Conservation (phyloP, 1,140 invertebrate genomes). For the Saxidomus purpurata region DNA sequence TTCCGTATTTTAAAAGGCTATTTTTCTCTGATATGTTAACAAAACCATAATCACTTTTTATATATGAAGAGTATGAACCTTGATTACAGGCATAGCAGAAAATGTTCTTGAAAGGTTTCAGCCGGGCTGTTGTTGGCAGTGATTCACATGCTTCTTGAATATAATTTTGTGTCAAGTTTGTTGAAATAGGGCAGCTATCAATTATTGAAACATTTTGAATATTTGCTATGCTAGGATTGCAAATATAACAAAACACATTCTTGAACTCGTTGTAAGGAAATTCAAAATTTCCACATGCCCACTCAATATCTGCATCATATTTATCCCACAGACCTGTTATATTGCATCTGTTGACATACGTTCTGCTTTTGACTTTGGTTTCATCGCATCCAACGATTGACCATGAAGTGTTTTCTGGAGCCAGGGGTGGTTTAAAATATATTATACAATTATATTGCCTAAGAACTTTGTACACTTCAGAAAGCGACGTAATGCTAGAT, state of each 20-base stretch:
- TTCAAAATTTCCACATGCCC: background rate
- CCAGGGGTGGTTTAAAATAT: too few relatives aligned
- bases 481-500: too few relatives aligned
- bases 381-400: too few relatives aligned
- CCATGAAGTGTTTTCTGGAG: too few relatives aligned
- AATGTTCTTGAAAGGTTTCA: background rate
- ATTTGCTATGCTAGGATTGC: background rate
- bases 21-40: too few relatives aligned
- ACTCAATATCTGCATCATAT: background rate
- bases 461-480: too few relatives aligned
- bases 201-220: background rate
- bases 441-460: too few relatives aligned
- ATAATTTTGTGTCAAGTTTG: background rate
- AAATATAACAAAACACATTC: conserved; percentile 6
- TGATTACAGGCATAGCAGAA: background rate
- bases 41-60: too few relatives aligned
- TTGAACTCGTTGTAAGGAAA: background rate
- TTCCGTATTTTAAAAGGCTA: too few relatives aligned
- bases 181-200: background rate
- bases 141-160: background rate
- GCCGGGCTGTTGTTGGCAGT: background rate
- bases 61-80: too few relatives aligned
- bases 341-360: background rate
- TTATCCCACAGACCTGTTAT: background rate
- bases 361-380: too few relatives aligned